These are phyloP conservation scores for Bovichtus diacanthus DNA, from an alignment of 2,797 vertebrate species.

Conservation along the genomic window DNA sequence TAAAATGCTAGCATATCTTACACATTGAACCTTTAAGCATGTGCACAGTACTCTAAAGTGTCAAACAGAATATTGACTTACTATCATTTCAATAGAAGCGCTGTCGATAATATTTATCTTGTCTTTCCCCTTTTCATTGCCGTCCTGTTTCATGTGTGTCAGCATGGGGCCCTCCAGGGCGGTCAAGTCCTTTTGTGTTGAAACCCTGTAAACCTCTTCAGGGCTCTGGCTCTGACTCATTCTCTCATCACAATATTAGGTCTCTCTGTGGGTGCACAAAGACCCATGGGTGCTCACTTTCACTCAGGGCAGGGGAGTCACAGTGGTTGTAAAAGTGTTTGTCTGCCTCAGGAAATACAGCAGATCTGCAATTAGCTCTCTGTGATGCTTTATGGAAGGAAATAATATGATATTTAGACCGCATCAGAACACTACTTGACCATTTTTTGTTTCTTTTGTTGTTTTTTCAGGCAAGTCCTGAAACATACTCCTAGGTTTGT, in stretches of 20 bases:
- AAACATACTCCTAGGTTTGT: slow-evolving; percentile 2
- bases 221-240: slow-evolving; percentile 5
- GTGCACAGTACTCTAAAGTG: not conserved
- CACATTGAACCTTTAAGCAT: not conserved
- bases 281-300: slow-evolving; percentile 21
- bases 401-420: not conserved
- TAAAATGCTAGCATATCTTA: not conserved
- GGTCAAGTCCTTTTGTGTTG: not conserved
- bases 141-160: slow-evolving; percentile 1
- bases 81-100: not conserved
- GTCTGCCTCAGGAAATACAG: not conserved
- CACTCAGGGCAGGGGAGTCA: not conserved
- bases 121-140: not conserved
- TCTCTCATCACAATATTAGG: slow-evolving; percentile 27
- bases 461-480: slow-evolving; percentile 33
- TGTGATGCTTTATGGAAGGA: not conserved
- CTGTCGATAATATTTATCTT: not conserved
- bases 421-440: not conserved
- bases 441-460: not conserved
- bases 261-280: slow-evolving; percentile 12
- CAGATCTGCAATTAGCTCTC: not conserved
- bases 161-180: not conserved
- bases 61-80: not conserved
- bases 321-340: not conserved
- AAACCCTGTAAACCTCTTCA: slow-evolving; percentile 21